These are phyloP conservation scores for Emys orbicularis DNA, from an alignment of 2,797 vertebrate genomes.

Conservation along the genomic window DNA sequence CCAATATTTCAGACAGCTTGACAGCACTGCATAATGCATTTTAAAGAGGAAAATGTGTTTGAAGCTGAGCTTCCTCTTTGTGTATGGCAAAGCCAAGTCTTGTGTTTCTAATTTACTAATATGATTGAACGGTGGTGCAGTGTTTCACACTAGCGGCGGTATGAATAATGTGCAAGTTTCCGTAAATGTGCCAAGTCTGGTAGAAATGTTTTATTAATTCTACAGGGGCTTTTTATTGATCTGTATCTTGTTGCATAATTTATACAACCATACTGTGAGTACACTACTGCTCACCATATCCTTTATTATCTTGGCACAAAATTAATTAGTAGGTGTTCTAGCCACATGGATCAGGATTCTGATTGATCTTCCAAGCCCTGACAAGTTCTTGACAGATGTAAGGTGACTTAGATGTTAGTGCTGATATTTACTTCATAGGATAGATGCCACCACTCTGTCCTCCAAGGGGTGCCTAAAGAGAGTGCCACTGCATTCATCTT, in stretches of 20 bases:
- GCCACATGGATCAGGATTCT: background rate
- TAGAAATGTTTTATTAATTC: constrained; percentile 14
- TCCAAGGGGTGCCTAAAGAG: background rate
- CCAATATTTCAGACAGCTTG: background rate
- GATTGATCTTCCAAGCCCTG: background rate
- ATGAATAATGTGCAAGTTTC: background rate
- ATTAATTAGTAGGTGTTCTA: constrained; percentile 29
- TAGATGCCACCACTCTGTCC: background rate
- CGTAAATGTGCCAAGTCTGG: background rate
- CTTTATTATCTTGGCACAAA: constrained; percentile 1
- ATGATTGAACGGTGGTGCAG: background rate
- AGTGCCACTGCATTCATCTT: background rate
- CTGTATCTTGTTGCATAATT: constrained; percentile 37
- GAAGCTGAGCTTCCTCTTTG: background rate
- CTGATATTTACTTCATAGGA: background rate
- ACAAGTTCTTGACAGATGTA: background rate
- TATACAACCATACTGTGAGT: background rate
- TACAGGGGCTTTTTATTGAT: background rate
- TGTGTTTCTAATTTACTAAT: background rate
- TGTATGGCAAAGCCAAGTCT: background rate
- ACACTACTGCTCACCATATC: background rate
- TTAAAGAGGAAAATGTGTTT: constrained; percentile 7
- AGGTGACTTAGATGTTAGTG: constrained; percentile 2
- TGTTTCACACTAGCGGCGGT: background rate
- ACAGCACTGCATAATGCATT: background rate